A percentile compares a stretch with the other conserved stretches of the same genome.
Evolutionary conservation across 2,888 invertebrate species (phyloP).

Genomic region (Noctua fimbriata): DNA sequence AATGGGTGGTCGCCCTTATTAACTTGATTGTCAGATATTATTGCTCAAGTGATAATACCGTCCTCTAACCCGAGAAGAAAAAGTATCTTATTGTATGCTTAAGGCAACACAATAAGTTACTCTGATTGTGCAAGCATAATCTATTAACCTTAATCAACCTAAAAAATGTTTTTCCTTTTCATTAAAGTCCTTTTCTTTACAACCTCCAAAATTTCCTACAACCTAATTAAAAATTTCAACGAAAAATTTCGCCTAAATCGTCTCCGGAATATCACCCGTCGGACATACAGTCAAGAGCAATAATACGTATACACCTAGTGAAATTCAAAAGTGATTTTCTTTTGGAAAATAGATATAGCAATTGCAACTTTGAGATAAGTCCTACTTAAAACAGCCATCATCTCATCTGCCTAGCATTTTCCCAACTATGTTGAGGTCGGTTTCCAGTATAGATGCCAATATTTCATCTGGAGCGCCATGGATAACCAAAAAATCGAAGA

Average conservation of each 20-base stretch:
- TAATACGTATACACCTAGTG: neutral
- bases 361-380: neutral
- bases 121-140: neutral
- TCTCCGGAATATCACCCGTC: constrained; percentile 41
- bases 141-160: neutral
- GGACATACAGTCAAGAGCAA: constrained; percentile 35
- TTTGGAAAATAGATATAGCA: neutral
- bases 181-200: constrained; percentile 30
- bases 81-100: neutral
- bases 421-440: neutral
- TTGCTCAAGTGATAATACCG: neutral
- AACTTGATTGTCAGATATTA: neutral
- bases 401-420: neutral
- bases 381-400: neutral
- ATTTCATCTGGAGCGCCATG: neutral
- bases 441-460: neutral
- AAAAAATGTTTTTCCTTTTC: constrained; percentile 12
- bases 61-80: neutral
- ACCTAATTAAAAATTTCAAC: constrained; percentile 27
- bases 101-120: neutral
- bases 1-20: too few relatives aligned
- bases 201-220: neutral
- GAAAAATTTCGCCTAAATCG: constrained; percentile 27
- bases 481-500: neutral
- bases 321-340: neutral